Conservation (phyloP, 2,888 invertebrate species). For the Agrotis segetum region DNA sequence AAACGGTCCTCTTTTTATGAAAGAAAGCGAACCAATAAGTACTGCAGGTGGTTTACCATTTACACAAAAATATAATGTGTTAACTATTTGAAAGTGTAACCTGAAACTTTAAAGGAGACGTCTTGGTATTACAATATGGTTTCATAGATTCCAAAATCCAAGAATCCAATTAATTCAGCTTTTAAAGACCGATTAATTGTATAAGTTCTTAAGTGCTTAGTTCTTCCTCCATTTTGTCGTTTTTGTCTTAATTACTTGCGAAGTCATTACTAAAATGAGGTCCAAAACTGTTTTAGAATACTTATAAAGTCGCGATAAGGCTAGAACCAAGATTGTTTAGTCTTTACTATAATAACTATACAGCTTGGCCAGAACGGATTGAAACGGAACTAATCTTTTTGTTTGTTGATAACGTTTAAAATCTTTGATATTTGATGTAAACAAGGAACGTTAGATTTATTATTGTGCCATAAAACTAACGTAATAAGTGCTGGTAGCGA, state of each 20-base stretch:
- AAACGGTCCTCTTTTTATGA: too few relatives aligned
- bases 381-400: too few relatives aligned
- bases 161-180: slow-evolving; percentile 16
- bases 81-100: neutral
- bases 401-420: too few relatives aligned
- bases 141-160: neutral
- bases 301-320: neutral
- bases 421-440: too few relatives aligned
- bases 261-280: slow-evolving; percentile 14
- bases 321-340: neutral
- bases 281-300: neutral
- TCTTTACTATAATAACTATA: too few relatives aligned
- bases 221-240: slow-evolving; percentile 22
- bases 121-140: neutral
- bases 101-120: neutral
- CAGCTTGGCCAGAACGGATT: too few relatives aligned
- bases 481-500: too few relatives aligned
- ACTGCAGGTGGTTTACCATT: too few relatives aligned
- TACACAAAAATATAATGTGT: too few relatives aligned
- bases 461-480: too few relatives aligned
- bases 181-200: slow-evolving; percentile 14
- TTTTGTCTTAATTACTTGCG: slow-evolving; percentile 30
- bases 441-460: too few relatives aligned
- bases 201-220: slow-evolving; percentile 25
- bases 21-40: too few relatives aligned